Percentiles rank a stretch among this genome's conserved stretches.
These are phyloP conservation scores for Ptychoptera albimana DNA, from an alignment of 2,888 invertebrate genomes.

Conservation along the genomic window DNA sequence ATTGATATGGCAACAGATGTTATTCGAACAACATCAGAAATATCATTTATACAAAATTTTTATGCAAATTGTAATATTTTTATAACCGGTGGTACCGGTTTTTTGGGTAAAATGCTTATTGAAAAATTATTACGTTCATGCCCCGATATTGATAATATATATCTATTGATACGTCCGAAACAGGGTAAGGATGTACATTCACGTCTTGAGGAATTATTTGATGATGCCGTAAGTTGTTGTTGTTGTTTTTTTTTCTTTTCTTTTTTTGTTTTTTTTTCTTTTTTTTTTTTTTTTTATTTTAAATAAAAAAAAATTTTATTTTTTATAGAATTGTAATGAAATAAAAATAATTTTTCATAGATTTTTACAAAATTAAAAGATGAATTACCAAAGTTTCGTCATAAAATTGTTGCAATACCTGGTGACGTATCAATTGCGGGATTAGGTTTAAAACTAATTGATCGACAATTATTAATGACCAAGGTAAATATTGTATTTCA, in stretches of 20 bases:
- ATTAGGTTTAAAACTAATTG: conserved; percentile 25
- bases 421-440: conserved; percentile 27
- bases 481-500: conserved; percentile 53
- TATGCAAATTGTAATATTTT: conserved; percentile 36
- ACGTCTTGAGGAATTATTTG: conserved; percentile 48
- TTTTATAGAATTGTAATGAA: not conserved
- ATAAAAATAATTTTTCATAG: not conserved
- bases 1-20: too few species aligned
- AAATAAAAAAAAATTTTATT: not conserved
- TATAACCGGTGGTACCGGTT: conserved; percentile 37
- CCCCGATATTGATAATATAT: conserved; percentile 37
- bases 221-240: conserved; percentile 38
- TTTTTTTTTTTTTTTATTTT: conserved; percentile 1
- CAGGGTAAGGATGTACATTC: conserved; percentile 46
- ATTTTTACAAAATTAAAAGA: conserved; percentile 3
- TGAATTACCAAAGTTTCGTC: conserved; percentile 19
- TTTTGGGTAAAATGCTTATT: conserved; percentile 26
- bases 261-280: too few species aligned
- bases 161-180: conserved; percentile 39
- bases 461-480: conserved; percentile 20
- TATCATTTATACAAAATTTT: conserved; percentile 30
- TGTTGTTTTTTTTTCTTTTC: too few species aligned
- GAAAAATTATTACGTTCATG: conserved; percentile 40
- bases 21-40: too few species aligned
- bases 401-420: conserved; percentile 25